Base-by-base conservation (phyloP, 2,113 vertebrate species). In the Aphyosemion australe region DNA sequence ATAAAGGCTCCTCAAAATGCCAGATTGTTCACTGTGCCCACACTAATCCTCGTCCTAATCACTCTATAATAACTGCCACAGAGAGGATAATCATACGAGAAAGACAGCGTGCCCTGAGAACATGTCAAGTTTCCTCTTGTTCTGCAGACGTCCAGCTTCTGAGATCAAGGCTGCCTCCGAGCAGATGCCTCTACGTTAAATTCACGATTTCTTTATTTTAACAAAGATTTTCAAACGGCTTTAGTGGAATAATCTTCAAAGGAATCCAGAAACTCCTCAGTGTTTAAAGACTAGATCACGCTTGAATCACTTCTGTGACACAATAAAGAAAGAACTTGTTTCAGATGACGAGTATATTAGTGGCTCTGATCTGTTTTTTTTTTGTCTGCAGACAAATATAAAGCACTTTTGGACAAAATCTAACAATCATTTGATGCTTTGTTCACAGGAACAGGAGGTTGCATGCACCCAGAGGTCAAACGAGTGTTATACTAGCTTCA, bases 1-100 rank as follows among this genome's bases (percentile, higher is more conserved):
- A 77, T 85, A 84, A 81, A 84, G 76, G 80, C 63, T 65, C 72
- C 75, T 83, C 62, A 74, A 52, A 75, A 83, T 67, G 76, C 68
- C 73, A 83, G 51, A 75, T 69, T 84, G 58, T 77, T 81, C 77
- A 75, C 62, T 61, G 66, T 80, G 68, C 73, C 78, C 80, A 78
- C 72, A 72, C 75, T 84, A 82, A 79, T 82, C 74, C 75, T 63
- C 43, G 43, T 69, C 56, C 64, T 73, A 70, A 80, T 84, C 74
- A 72, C 56, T 78, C 71, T 66, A 49, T 70, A 72, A 69, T 59
- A 84, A 71, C 79, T 80, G 56, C 52, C 62, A 66, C 48, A 56
- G 65, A 43, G 60, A 58, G 39, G 60, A 51, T 65, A 65, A 75
- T 74, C 69, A 67, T 47, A 39, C 48, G 43, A 65, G 76, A 69